These are phyloP conservation scores for Eriocheir sinensis DNA, from an alignment of 1,140 invertebrate species.

Conservation along the genomic window DNA sequence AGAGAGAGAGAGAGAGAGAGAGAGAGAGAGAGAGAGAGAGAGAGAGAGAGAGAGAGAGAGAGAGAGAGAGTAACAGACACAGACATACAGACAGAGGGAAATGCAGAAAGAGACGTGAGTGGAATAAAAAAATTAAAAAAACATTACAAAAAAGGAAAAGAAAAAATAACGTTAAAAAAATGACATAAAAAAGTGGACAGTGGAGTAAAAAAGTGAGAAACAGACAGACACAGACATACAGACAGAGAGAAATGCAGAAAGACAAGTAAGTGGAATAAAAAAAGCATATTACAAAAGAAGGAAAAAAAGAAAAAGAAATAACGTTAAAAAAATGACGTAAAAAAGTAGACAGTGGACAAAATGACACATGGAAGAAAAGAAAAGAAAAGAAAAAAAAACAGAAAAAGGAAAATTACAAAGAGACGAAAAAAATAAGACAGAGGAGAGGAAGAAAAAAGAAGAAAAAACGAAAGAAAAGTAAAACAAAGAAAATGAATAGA, in stretches of 20 bases:
- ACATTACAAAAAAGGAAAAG: too few species aligned
- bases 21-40: neutral
- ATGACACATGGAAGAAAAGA: neutral
- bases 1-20: too few species aligned
- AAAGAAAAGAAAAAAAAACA: neutral
- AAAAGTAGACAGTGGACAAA: too few species aligned
- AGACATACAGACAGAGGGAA: neutral
- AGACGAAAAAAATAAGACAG: neutral
- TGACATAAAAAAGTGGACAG: neutral
- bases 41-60: slow-evolving; percentile 28
- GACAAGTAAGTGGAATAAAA: too few species aligned
- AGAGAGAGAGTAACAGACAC: neutral
- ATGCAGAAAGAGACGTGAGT: neutral
- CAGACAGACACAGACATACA: neutral
- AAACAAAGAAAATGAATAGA: too few species aligned
- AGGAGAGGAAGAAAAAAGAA: neutral
- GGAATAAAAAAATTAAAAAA: too few species aligned
- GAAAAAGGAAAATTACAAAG: neutral
- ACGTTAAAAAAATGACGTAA: neutral
- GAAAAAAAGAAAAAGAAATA: neutral
- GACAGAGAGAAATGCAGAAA: neutral
- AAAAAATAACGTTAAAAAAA: neutral
- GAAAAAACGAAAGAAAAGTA: neutral
- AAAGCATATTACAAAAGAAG: too few species aligned
- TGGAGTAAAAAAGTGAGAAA: neutral